phyloP scores from a whole-genome alignment of 2,113 vertebrate genomes.

The Capricornis sumatraensis region DNA sequence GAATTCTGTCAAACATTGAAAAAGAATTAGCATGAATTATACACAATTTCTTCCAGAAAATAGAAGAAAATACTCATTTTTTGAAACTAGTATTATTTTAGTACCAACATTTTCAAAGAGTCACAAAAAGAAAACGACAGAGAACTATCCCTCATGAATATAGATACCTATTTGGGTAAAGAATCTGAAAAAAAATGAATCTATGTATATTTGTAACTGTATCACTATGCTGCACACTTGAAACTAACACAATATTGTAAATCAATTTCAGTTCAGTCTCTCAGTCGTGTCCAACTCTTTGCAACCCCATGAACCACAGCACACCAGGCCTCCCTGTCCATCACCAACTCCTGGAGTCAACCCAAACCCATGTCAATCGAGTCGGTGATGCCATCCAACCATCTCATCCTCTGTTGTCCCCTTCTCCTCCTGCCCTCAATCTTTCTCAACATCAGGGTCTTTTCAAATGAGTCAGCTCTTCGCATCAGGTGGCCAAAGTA shows the following conservation, averaged over 20 bases:
- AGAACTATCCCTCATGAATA: not conserved
- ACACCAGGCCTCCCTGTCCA: too few relatives aligned
- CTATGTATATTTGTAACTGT: not conserved
- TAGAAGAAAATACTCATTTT: not conserved
- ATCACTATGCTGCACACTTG: not conserved
- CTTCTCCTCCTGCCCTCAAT: too few relatives aligned
- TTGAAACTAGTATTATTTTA: not conserved
- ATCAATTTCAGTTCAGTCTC: too few relatives aligned
- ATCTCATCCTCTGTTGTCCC: fast-evolving
- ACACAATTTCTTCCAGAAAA: not conserved
- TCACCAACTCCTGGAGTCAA: too few relatives aligned
- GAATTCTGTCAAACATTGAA: not conserved
- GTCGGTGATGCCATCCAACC: too few relatives aligned
- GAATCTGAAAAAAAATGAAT: not conserved
- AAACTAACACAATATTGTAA: not conserved
- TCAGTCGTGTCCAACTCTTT: fast-evolving
- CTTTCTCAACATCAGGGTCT: too few relatives aligned
- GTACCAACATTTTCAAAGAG: not conserved
- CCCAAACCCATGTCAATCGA: too few relatives aligned
- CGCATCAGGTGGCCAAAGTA: too few relatives aligned
- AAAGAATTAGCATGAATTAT: not conserved
- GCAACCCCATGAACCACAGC: too few relatives aligned
- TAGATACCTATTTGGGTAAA: not conserved
- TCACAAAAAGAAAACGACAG: not conserved
- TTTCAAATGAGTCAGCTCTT: too few relatives aligned